phyloP scores from a whole-genome alignment of 2,797 vertebrate species.

The Sebastes elongatus region DNA sequence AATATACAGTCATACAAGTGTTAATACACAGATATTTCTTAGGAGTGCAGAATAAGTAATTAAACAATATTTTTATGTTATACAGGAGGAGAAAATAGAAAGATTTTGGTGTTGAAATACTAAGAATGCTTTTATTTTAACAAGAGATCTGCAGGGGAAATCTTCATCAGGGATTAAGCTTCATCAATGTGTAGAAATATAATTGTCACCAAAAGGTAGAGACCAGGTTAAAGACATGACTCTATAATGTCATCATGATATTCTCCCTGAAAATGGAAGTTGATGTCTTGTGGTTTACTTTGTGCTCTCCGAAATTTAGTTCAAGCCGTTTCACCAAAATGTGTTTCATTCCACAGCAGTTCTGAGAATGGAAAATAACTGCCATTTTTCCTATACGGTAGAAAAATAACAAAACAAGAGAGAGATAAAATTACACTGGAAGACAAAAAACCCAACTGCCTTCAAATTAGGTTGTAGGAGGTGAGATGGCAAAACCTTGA shows the following conservation, averaged over 20 bases:
- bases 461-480: conserved; percentile 44
- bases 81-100: neutral
- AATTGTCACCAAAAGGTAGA: neutral
- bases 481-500: conserved; percentile 47
- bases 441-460: conserved; percentile 1
- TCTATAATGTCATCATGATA: neutral
- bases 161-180: neutral
- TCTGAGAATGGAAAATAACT: conserved; percentile 14
- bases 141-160: neutral
- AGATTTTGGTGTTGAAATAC: neutral
- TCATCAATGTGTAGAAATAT: neutral
- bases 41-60: neutral
- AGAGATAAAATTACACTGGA: conserved; percentile 32
- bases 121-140: neutral
- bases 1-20: too few relatives aligned
- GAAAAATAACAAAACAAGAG: conserved; percentile 33
- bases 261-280: neutral
- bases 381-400: neutral
- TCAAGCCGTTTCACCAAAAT: neutral
- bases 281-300: neutral
- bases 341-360: conserved; percentile 23
- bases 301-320: neutral
- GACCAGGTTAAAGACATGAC: neutral
- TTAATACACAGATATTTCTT: too few relatives aligned
- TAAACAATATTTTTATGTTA: neutral